Base-by-base conservation (phyloP, 2,797 vertebrate genomes). In the Columba guinea region DNA sequence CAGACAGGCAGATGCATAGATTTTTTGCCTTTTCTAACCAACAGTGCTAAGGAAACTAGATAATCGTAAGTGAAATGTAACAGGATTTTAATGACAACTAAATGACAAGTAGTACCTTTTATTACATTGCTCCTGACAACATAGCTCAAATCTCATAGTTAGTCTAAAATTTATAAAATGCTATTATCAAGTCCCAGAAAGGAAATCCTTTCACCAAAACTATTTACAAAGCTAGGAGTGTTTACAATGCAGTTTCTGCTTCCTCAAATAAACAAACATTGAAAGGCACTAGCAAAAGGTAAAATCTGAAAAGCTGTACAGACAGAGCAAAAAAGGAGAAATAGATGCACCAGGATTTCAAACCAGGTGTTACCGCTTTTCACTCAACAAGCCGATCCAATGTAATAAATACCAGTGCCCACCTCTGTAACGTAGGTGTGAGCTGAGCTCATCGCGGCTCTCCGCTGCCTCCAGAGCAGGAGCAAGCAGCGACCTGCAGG, bases 11-110 rank as follows among this genome's bases (percentile, higher is more conserved):
- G 80, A 86, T 10, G 13, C n/a, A 67, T 30, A 44, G 80, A 90
- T 88, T 86, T 93, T 90, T 82, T 89, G 67, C 70, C 63, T 70
- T 86, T 84, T 76, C 85, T 64, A 86, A 68, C 44, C 77, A 70
- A 6, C 44, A 26, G 39, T 10, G 28, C 30, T 55, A 32, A 77
- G 65, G 73, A 71, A 90, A 60, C 30, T 27, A 68, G 73, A 44
- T 49, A 83, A 78, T 49, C 0, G 0, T 65, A 76, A 73, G 30
- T 35, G 52, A 95, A 94, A 73, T 24, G 21, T 49, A 75, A 62
- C 59, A n/a, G 56, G 70, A 79, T 79, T 89, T 96, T 89, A 86
- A 95, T 49, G 80, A 56, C 82, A 86, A 59, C 16, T 56, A 58
- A 69, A 46, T 46, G 44, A 46, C 44, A 46, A 88, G 48, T 7